Base-by-base conservation (phyloP, 2,113 vertebrate species). In the Eublepharis macularius region DNA sequence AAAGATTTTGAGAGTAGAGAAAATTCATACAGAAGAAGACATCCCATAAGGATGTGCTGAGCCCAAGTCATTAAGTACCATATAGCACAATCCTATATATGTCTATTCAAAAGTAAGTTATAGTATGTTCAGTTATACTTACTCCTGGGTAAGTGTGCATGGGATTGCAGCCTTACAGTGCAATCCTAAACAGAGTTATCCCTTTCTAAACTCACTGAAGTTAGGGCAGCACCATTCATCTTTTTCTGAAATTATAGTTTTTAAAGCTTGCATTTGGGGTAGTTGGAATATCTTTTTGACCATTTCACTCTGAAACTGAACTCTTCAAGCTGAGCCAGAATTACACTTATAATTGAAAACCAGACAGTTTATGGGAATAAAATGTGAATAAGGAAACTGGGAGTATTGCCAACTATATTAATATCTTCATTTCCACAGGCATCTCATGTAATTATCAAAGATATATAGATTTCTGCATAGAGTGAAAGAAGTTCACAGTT, bases 351-450 rank as follows among this genome's bases (percentile, higher is more conserved):
- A 21, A 85, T 80, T 45, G 75, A 43, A 45, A 80, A 78, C 86
- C 66, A 54, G 76, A n/a, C 76, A 79, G 41, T 7, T 82, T 87
- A 68, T 0, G 39, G 76, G 60, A 43, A 81, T 80, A 79, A 91
- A 94, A 91, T 26, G 21, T 82, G 63, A 87, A 1, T 57, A 68
- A 88, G 49, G 80, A 68, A 83, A 34, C 39, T 66, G 26, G 70
- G 26, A 85, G 6, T 1, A 26, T 78, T 29, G 17, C 29, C 85
- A 83, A 63, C 45, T 49, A 84, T 41, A 79, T 90, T 88, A 80
- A 76, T 43, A 79, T 78, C 74, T 73, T 39, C 32, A 82, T n/a
- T 74, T 76, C 26, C 21, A 57, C 7, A 49, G 41, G 75, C 68
- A 1, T 91, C 29, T 74, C 85, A 34, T 19, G 43, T 65, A 70